Base-by-base conservation (phyloP, 1,140 invertebrate genomes). In the Cataglyphis hispanica region DNA sequence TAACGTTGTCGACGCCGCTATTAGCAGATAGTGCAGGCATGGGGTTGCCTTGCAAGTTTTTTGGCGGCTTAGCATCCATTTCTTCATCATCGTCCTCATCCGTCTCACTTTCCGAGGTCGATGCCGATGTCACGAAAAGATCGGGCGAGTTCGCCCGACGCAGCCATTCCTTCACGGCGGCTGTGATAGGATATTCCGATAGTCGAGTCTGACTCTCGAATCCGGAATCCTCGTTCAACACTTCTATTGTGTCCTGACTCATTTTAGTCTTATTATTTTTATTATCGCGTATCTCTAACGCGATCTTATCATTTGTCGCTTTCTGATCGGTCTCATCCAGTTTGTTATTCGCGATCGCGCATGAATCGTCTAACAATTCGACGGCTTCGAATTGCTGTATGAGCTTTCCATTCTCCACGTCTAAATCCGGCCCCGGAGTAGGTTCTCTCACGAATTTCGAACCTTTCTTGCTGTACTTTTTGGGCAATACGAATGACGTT, bases 21-120 rank as follows among this genome's bases (percentile, higher is more conserved):
- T 94, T 94, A 96, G 89, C 93, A 95, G 95, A 96, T 95, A 95
- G 95, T 95, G 95, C 95, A 96, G 93, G 95, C 92, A 95, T 95
- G 95, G 95, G 95, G 95, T 95, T 95, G 95, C 95, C 92, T 93
- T 95, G 91, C 95, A 94, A 95, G 95, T 95, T 95, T 95, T 95
- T 95, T 95, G 95, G 89, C 91, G 92, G 92, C 92, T 94, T 88
- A 58, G 89, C 83, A 31, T 91, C 89, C 25, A 75, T 81, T 46
- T 85, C 86, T 31, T 91, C 93, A 19, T 92, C 92, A 16, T 92
- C 90, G 22, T 92, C 90, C 7, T 90, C 86, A 6, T 89, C 91
- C 22, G 85, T 84, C 27, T 91, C 90, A 43, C 86, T 89, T 3
- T 90, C 89, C 8, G 89, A 90, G 19, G 83, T 81, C n/a, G 69